Base-by-base conservation (phyloP, 2,888 invertebrate genomes). In the Andrena camellia region DNA sequence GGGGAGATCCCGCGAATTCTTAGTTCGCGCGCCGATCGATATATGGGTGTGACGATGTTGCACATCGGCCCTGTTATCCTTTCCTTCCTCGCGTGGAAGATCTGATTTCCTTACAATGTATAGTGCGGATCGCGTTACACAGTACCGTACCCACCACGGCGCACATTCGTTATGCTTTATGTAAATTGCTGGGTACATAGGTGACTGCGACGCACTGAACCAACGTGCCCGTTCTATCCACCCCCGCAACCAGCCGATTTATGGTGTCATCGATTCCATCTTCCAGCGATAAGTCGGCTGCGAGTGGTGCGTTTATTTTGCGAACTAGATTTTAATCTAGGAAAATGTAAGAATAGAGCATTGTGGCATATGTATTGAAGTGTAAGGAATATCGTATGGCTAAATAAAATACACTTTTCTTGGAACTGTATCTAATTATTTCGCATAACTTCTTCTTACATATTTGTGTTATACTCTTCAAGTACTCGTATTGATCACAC, bases 81-180 rank as follows among this genome's bases (percentile, higher is more conserved):
- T 88, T 84, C 84, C 84, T 84, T 88, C 88, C 84, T 89, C 79
- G 78, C 86, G 75, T 77, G 81, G 72, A 75, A 85, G 88, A 88
- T 88, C 89, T 88, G 86, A 89, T 89, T 89, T 89, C 86, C 85
- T 80, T 81, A 83, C 84, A 85, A 89, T 88, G 76, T 86, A 85
- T 57, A 63, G 81, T 33, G 68, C 70, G 74, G 78, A 88, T 88
- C 88, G 78, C 57, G 84, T 88, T 88, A 84, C 88, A 83, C 81
- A 72, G 81, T 75, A 71, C 77, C 75, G 85, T 84, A 83, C 81
- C 81, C 78, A 83, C 86, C 84, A 75, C 83, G 77, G 68, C 29
- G 83, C 66, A 75, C 68, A 84, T 86, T 88, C 78, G 81, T 86
- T 82, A 78, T 83, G 83, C 75, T 88, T 88, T 88, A 88, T 85